phyloP scores from a whole-genome alignment of 1,140 invertebrate species.

The Heliconius nattereri region DNA sequence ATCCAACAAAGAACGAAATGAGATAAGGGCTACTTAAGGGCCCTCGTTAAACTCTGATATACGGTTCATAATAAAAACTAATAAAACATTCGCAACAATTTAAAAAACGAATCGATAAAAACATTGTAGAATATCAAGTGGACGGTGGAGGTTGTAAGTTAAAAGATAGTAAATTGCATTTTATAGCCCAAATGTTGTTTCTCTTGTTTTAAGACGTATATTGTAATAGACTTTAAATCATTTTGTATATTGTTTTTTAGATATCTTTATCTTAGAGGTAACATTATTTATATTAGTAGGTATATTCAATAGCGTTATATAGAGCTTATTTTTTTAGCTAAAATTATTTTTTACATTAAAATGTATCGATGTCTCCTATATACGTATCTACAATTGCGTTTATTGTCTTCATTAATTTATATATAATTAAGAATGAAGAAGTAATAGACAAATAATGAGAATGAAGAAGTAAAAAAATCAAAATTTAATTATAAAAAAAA shows the following conservation, averaged over 20 bases:
- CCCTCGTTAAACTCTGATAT: constrained; percentile 77
- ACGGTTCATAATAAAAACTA: constrained; percentile 77
- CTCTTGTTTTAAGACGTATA: constrained; percentile 57
- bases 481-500: neutral
- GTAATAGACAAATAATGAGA: neutral
- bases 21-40: constrained; percentile 75
- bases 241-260: neutral
- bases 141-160: constrained; percentile 52
- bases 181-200: constrained; percentile 61
- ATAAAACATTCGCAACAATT: constrained; percentile 80
- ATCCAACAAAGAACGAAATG: constrained; percentile 70
- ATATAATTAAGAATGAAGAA: neutral
- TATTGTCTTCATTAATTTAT: no score
- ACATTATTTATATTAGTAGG: neutral
- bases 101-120: constrained; percentile 74
- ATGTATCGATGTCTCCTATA: neutral
- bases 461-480: neutral
- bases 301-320: neutral
- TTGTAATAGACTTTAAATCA: constrained; percentile 15
- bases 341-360: neutral
- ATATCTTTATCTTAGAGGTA: neutral
- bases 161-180: constrained; percentile 75
- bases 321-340: neutral
- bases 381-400: no score
- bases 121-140: constrained; percentile 70